Percentiles rank a stretch among this genome's conserved stretches.
phyloP scores from a whole-genome alignment of 2,113 vertebrate species.

The Gnathonemus longibarbis region DNA sequence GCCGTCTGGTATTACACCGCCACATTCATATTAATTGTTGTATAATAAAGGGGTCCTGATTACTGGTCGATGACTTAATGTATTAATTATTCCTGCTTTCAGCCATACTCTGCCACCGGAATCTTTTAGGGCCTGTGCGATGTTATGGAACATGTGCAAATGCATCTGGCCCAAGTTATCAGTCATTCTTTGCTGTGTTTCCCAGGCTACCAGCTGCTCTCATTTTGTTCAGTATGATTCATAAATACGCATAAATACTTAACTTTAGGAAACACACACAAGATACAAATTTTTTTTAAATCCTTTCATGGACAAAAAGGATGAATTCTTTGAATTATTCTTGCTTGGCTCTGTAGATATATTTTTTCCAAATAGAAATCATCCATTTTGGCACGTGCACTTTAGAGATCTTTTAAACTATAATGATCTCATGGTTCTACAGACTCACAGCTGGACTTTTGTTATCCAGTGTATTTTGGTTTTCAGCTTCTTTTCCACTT shows the following conservation, averaged over 20 bases:
- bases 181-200: neutral
- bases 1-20: too few species aligned
- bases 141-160: slow-evolving; percentile 4
- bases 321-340: neutral
- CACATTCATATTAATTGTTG: neutral
- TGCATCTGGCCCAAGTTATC: slow-evolving; percentile 9
- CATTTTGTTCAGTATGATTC: neutral
- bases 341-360: slow-evolving; percentile 31
- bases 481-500: neutral
- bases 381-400: slow-evolving; percentile 37
- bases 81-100: neutral
- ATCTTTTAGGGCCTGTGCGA: neutral
- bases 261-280: slow-evolving; percentile 1
- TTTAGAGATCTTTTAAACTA: slow-evolving; percentile 39
- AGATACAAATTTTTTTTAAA: neutral
- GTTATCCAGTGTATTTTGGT: slow-evolving; percentile 30
- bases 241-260: neutral
- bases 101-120: neutral
- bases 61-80: neutral
- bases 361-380: slow-evolving; percentile 42
- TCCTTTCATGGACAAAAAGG: slow-evolving; percentile 7
- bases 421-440: slow-evolving; percentile 34
- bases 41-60: neutral
- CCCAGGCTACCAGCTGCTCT: neutral
- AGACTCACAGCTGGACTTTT: slow-evolving; percentile 50